phyloP scores from a whole-genome alignment of 2,113 vertebrate species.

The Malurus elegans region DNA sequence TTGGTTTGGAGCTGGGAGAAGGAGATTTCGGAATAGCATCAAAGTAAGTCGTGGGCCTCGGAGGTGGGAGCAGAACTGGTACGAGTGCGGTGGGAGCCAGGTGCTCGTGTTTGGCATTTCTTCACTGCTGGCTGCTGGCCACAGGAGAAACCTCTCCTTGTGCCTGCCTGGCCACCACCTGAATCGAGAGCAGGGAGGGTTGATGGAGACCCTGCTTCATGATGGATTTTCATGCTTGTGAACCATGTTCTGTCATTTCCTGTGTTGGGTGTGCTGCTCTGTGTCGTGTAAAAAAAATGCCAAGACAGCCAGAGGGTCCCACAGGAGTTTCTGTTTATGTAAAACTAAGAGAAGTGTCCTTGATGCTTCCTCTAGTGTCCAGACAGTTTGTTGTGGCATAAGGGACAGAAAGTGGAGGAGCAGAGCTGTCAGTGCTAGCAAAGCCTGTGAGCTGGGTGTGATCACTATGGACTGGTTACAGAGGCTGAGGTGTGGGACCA shows the following conservation, averaged over 20 bases:
- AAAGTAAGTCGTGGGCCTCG: not conserved
- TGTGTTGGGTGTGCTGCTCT: not conserved
- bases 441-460: not conserved
- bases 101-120: not conserved
- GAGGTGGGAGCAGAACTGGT: not conserved
- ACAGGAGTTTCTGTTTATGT: not conserved
- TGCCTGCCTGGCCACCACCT: not conserved
- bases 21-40: not conserved
- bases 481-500: not conserved
- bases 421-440: not conserved
- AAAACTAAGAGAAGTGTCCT: not conserved
- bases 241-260: not conserved
- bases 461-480: not conserved
- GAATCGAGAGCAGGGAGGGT: not conserved
- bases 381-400: not conserved
- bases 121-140: not conserved
- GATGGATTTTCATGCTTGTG: not conserved
- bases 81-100: rapidly evolving
- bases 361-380: not conserved
- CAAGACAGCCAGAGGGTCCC: not conserved
- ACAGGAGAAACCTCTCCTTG: not conserved
- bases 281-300: not conserved
- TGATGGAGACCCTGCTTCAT: not conserved
- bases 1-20: conserved; percentile 30
- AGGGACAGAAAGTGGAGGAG: not conserved